Evolutionary conservation across 1,140 invertebrate species (phyloP).

Genomic region (Drosophila ironensis): DNA sequence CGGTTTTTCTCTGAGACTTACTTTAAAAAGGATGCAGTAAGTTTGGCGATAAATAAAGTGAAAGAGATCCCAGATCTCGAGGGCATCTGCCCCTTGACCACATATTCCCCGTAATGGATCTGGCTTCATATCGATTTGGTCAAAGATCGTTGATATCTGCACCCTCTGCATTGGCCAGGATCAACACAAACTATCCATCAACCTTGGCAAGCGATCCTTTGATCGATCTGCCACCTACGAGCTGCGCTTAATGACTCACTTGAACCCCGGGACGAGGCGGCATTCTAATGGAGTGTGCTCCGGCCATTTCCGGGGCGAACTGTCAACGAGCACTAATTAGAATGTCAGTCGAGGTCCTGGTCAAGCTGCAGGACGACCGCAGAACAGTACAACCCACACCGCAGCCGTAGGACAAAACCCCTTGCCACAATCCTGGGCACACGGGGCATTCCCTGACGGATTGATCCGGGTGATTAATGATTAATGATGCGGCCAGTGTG

Average conservation of each 20-base stretch:
- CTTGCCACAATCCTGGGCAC: slow-evolving; percentile 23
- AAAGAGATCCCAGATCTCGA: too few relatives aligned
- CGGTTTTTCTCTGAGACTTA: too few relatives aligned
- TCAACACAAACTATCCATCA: slow-evolving; percentile 7
- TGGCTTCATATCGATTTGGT: neutral
- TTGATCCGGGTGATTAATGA: slow-evolving; percentile 69
- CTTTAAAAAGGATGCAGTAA: too few relatives aligned
- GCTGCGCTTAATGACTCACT: slow-evolving; percentile 28
- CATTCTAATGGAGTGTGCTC: slow-evolving; percentile 25
- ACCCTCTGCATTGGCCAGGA: neutral
- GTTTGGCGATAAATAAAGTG: neutral
- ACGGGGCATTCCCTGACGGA: slow-evolving; percentile 52
- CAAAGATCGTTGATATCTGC: neutral
- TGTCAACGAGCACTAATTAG: slow-evolving; percentile 53
- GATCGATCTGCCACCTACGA: slow-evolving; percentile 38
- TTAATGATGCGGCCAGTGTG: slow-evolving; percentile 50
- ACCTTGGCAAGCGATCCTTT: neutral
- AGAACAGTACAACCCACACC: slow-evolving; percentile 11
- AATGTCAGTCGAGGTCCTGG: slow-evolving; percentile 34
- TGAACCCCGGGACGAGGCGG: slow-evolving; percentile 11
- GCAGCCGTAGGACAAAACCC: neutral
- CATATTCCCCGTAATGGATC: neutral
- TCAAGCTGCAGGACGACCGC: neutral
- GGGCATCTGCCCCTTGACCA: neutral
- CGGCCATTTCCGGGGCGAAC: slow-evolving; percentile 21